Conservation (phyloP, 2,888 invertebrate genomes). For the Plebejus melissa region DNA sequence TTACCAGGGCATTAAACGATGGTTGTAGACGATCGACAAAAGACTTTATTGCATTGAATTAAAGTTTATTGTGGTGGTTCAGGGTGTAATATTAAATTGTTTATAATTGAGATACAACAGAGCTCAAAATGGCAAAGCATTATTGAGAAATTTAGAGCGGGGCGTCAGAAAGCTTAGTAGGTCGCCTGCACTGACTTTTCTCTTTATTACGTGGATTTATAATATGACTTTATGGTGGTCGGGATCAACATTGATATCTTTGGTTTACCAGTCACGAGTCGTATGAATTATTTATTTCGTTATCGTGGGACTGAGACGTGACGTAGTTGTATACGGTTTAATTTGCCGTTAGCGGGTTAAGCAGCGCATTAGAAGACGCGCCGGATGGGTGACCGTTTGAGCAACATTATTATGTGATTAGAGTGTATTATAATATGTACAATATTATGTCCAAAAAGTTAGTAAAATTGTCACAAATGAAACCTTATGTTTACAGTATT, state of each 20-base stretch:
- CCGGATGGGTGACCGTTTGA: neutral
- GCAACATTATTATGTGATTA: neutral
- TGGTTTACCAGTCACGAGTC: slow-evolving; percentile 45
- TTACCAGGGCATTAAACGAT: neutral
- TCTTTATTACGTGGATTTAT: slow-evolving; percentile 35
- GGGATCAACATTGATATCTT: slow-evolving; percentile 46
- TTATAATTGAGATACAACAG: slow-evolving; percentile 39
- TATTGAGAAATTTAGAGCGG: slow-evolving; percentile 34
- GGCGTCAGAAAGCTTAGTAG: slow-evolving; percentile 30
- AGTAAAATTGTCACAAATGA: too few relatives aligned
- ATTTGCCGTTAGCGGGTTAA: neutral
- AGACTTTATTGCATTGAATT: neutral
- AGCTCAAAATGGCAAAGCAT: slow-evolving; percentile 34
- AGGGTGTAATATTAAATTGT: slow-evolving; percentile 36
- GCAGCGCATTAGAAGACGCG: neutral
- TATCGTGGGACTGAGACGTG: slow-evolving; percentile 8
- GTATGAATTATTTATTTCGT: slow-evolving; percentile 31
- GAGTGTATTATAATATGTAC: neutral
- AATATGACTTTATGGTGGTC: slow-evolving; percentile 38
- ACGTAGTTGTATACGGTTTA: neutral
- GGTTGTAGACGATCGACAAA: neutral
- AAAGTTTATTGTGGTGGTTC: neutral
- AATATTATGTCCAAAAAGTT: too few relatives aligned
- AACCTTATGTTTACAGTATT: too few relatives aligned
- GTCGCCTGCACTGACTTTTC: slow-evolving; percentile 28